phyloP scores from a whole-genome alignment of 2,797 vertebrate genomes.

The Cossypha caffra region DNA sequence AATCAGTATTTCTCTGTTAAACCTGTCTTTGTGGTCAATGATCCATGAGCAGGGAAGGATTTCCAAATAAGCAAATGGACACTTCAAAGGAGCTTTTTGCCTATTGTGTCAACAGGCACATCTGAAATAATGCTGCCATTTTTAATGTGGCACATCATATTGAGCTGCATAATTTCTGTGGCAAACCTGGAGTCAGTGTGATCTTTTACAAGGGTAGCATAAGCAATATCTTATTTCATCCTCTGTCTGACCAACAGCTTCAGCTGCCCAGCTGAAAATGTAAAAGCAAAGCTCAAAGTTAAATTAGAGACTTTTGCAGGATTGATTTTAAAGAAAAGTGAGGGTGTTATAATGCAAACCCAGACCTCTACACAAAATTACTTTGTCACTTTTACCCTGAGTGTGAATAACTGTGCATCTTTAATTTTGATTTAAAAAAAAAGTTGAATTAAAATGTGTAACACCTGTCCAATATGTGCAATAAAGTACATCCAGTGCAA shows the following conservation, averaged over 20 bases:
- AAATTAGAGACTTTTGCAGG: background rate
- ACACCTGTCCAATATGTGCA: accelerated
- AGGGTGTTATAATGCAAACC: background rate
- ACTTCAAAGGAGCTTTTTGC: background rate
- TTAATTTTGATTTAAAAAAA: background rate
- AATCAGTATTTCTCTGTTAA: background rate
- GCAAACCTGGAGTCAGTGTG: background rate
- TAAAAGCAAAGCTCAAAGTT: background rate
- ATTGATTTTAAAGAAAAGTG: background rate
- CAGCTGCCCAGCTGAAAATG: background rate
- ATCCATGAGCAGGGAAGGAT: background rate
- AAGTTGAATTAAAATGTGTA: background rate
- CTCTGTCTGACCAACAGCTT: background rate
- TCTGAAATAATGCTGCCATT: background rate
- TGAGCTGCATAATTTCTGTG: background rate
- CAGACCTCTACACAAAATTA: background rate
- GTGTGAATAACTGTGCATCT: background rate
- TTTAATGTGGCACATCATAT: background rate
- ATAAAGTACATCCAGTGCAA: background rate
- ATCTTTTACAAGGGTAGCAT: background rate
- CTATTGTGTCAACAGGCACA: background rate
- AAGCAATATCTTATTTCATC: background rate
- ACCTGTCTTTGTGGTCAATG: background rate
- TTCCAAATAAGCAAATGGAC: background rate
- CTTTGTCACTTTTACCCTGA: background rate